Base-by-base conservation (phyloP, 2,797 vertebrate species). In the Phalloptychus januarius region DNA sequence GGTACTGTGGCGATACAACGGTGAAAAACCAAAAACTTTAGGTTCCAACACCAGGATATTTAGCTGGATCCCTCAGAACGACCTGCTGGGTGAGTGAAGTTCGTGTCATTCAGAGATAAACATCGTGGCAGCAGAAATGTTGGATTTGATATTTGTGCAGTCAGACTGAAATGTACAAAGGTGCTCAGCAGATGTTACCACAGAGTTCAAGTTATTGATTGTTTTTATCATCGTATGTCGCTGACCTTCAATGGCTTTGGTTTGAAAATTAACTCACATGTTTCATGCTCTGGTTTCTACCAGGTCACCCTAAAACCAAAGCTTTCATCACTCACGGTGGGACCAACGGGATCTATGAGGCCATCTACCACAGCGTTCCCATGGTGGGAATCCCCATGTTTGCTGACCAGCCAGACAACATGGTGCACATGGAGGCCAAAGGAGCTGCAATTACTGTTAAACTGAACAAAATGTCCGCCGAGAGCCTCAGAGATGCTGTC, bases 41-140 rank as follows among this genome's bases (percentile, higher is more conserved):
- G 96, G 96, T 80, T 75, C 94, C 42, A 98, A 99, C 88, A 98
- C 97, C 13, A 95, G 84, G 81, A 33, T 96, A 78, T 98, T 95
- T 80, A 88, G 97, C 33, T 98, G 98, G 97, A 96, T 99, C 78
- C 97, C 97, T 44, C 97, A 99, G 89, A 99, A 99, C 79, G 97
- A 98, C 79, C 94, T 99, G 38, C 94, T 98, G 38, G 98, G 97
- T 98, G 65, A 78, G 79, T 77, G 0, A 23, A 31, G 16, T 18
- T 70, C 10, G 20, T 5, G 44, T 46, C n/a, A 63, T 71, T 45
- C 7, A 16, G 33, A 28, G 7, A 56, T 12, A 42, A 54, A 28
- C 7, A 18, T 18, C 13, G 46, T 40, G 23, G 36, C 18, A 67
- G 38, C 20, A 67, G 36, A 42, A 36, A 36, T 20, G 33, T 8